Evolutionary conservation across 2,888 invertebrate species (phyloP), one percentile per base, ranked within the genome.

Genomic region (Agonopterix arenella): DNA sequence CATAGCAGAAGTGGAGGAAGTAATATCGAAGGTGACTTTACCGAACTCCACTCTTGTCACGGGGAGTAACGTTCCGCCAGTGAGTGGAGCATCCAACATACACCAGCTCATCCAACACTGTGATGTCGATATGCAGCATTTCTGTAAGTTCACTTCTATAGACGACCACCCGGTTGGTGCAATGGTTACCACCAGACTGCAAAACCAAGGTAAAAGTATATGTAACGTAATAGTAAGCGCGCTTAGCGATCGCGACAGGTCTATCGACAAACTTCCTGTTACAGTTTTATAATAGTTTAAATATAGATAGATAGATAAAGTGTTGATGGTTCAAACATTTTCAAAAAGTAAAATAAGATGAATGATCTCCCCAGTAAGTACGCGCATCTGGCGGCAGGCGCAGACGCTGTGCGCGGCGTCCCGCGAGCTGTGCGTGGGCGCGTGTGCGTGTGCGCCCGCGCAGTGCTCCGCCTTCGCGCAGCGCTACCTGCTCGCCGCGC

Each of bases 331-430:
- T n/a, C n/a, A n/a, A n/a, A n/a, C n/a, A n/a, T n/a, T n/a, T n/a
- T n/a, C n/a, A n/a, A n/a, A n/a, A n/a, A n/a, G n/a, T n/a, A n/a
- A n/a, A n/a, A n/a, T n/a, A n/a, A n/a, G n/a, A n/a, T n/a, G n/a
- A n/a, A n/a, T n/a, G n/a, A n/a, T n/a, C n/a, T n/a, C 41, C 18
- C 40, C 51, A 53, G 52, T 52, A 9, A 49, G 36, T 8, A 11
- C 38, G 28, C 46, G 52, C 38, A 46, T 52, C 57, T 94, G 93
- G 93, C 90, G 90, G n/a, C 90, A 90, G 40, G 92, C 92, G 5
- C 72, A 92, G n/a, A 70, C 89, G 10, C 75, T 93, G 18, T 93
- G 93, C 66, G 85, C 90, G 53, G 91, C 85, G 58, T 66, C 84
- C 0, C 75, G 84, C 4, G 80, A 76, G 4, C 53, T 80, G 37